These are phyloP conservation scores for Diplodus puntazzo DNA, from an alignment of 2,797 vertebrate genomes.

Conservation along the genomic window DNA sequence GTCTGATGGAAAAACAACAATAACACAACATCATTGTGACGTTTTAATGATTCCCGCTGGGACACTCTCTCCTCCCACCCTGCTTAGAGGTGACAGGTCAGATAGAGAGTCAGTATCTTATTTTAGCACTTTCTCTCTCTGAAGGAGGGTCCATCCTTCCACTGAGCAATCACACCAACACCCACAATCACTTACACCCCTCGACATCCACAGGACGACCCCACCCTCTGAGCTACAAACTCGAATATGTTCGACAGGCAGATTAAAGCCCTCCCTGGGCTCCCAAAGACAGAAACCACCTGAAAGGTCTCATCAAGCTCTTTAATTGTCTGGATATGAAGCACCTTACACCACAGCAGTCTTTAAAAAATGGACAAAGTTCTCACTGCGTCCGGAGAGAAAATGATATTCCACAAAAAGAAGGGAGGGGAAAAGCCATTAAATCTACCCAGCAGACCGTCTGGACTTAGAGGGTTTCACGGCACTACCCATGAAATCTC, in stretches of 20 bases:
- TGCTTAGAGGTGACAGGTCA: slow-evolving; percentile 40
- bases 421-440: slow-evolving; percentile 39
- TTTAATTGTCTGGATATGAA: slow-evolving; percentile 31
- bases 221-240: slow-evolving; percentile 35
- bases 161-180: neutral
- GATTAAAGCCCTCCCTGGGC: neutral
- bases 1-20: slow-evolving; percentile 6
- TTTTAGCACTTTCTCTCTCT: slow-evolving; percentile 15
- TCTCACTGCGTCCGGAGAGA: slow-evolving; percentile 28
- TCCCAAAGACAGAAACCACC: neutral
- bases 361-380: slow-evolving; percentile 31
- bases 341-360: slow-evolving; percentile 32
- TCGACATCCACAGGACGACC: neutral
- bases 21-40: neutral
- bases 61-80: neutral
- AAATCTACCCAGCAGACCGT: slow-evolving; percentile 65
- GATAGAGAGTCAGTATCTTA: neutral
- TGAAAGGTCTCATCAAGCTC: slow-evolving; percentile 12
- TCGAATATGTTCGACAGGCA: slow-evolving; percentile 16
- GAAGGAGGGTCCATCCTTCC: slow-evolving; percentile 9
- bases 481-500: slow-evolving; percentile 63
- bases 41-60: slow-evolving; percentile 44
- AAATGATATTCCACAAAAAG: slow-evolving; percentile 56
- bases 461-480: slow-evolving; percentile 63
- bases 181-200: slow-evolving; percentile 9